Base-by-base conservation (phyloP, 2,113 vertebrate genomes). In the Psilopogon haemacephalus region DNA sequence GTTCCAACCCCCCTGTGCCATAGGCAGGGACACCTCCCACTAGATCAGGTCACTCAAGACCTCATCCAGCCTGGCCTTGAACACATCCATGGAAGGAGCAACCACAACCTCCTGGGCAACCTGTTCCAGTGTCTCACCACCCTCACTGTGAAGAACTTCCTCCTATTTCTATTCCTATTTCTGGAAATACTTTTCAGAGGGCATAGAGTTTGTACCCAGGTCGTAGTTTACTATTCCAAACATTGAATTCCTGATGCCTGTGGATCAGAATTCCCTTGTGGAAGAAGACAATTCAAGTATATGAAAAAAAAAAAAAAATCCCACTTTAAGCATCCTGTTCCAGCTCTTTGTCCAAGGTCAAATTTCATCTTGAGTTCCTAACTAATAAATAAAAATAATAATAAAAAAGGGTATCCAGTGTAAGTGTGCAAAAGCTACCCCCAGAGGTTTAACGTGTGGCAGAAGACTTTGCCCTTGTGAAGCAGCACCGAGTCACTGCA, bases 251-350 rank as follows among this genome's bases (percentile, higher is more conserved):
- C 35, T 56, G 71, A 33, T 78, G 42, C 68, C 46, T 63, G 30
- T 74, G 78, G 79, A 83, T 91, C 82, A 86, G n/a, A 93, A 95
- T 94, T 94, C 93, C 59, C 30, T 64, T 14, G 9, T 69, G 50
- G 87, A 93, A 83, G 79, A 42, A 89, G 56, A 89, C 91, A 91
- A 84, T 91, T 92, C 68, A 87, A 3, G 0, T 90, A 84, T 67
- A 67, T 94, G 74, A 68, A 40, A 40, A 40, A 89, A 88, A 68
- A 40, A 40, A 40, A 89, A 88, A 94, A 88, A 87, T 87, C 82
- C 52, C 78, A 85, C 71, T 91, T 91, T 94, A 92, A 89, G 86
- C 84, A 87, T 92, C 74, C 23, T 24, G 71, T 86, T 88, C 75
- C 72, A 89, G 72, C 56, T 78, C 65, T 92, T 92, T 90, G 70